Evolutionary conservation across 2,888 invertebrate genomes (phyloP).

Genomic region (Leptopterna dolabrata): DNA sequence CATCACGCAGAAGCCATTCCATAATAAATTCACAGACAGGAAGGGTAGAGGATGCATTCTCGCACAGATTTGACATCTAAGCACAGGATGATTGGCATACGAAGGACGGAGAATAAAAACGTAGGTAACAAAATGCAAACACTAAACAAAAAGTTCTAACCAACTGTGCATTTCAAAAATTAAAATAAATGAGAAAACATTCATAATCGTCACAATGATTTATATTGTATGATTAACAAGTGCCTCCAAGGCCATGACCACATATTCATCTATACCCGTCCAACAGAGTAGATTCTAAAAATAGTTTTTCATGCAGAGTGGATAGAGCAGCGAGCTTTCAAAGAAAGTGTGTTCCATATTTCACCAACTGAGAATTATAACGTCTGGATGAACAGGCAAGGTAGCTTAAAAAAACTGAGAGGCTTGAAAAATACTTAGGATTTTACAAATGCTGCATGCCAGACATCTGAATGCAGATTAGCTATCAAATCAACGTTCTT

Average conservation of each 20-base stretch:
- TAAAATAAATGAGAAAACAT: not conserved
- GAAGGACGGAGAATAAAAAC: not conserved
- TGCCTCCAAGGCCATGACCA: not conserved
- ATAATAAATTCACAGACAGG: not conserved
- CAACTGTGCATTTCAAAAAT: conserved; percentile 1
- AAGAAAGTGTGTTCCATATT: not conserved
- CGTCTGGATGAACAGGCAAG: no score
- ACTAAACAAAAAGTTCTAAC: conserved; percentile 11
- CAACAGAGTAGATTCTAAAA: not conserved
- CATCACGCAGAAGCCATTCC: conserved; percentile 26
- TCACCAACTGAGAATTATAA: no score
- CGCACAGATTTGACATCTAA: not conserved
- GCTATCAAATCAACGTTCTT: no score
- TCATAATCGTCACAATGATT: not conserved
- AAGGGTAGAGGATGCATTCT: not conserved
- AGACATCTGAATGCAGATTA: no score
- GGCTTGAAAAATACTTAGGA: no score
- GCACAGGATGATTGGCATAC: not conserved
- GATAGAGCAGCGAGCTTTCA: not conserved
- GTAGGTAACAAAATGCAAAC: not conserved
- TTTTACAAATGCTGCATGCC: no score
- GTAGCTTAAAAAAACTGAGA: no score
- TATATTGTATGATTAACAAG: not conserved
- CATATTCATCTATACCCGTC: not conserved
- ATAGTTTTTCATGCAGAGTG: not conserved